Evolutionary conservation across 2,888 invertebrate genomes (phyloP), one percentile per base, ranked within the genome.

Genomic region (Amblyjoppa proteus): DNA sequence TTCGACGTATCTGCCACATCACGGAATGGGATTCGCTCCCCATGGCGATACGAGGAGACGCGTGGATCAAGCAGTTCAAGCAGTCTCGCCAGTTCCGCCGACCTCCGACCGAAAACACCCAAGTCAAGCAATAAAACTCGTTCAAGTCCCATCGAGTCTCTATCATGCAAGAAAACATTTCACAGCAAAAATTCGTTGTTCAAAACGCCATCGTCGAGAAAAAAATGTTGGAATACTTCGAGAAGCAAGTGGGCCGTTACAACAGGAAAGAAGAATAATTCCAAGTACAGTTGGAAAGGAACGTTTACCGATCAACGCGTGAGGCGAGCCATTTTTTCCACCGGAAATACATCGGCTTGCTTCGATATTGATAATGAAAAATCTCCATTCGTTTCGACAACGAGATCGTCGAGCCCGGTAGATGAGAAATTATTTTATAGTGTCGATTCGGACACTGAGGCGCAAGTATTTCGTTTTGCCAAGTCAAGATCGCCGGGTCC

Each of bases 281-380:
- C 86, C 0, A 92, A 90, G 61, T 92, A 91, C 70, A 89, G 89
- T 58, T 93, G 92, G 92, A 89, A 89, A 20, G 93, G 92, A 11
- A 91, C 85, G 49, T 92, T 93, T 71, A 79, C 87, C 74, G 87
- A 87, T 56, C 83, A 81, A 64, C 81, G 78, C 3, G 61, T 79
- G 0, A 87, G 68, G 80, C 76, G 87, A 61, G 80, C 85, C 0
- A 84, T 83, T 49, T 86, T 83, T 61, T 66, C 73, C 16, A 70
- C 71, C 41, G 79, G 64, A 31, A 74, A 71, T 68, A n/a, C 28
- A 11, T 49, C 77, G 5, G 20, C 38, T 25, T 38, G 53, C 16
- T n/a, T 9, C 11, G 38, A 77, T 20, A 11, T 4, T 34, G 25
- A 61, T 2, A 58, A 76, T 20, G 53, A 76, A 6, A 11, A 76